Evolutionary conservation across 2,888 invertebrate genomes (phyloP), one percentile per base, ranked within the genome.

Genomic region (Trissonchulus sp.): DNA sequence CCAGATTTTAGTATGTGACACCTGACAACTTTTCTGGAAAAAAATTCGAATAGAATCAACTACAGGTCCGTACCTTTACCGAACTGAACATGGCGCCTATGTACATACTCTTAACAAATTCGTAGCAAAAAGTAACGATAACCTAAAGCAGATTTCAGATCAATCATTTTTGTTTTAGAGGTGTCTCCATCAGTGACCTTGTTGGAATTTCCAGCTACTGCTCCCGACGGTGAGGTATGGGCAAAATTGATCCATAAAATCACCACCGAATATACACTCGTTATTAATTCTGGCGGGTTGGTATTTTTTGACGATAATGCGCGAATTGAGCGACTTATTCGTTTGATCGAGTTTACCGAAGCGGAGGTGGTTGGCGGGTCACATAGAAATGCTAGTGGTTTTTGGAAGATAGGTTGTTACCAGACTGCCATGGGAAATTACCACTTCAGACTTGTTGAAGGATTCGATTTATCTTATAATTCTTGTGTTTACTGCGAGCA

Each of bases 401-500:
- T 28, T 37, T 73, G 74, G 74, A 23, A 15, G n/a, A 8, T 35
- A 15, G 74, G 34, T 34, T 73, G 74, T 63, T 68, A 71, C 34
- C 31, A 35, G 28, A 30, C 74, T 1, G 74, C 65, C 3, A 71
- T 73, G 65, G 2, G 34, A 35, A 73, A 73, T 63, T 62, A 73
- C 28, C 2, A 3, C 15, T 73, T 63, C 28, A 62, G 48, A 35
- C 8, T 73, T 3, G 74, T 73, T 3, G 74, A 73, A 71, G 74
- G 74, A 31, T 73, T 72, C 63, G 74, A 73, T 33, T 35, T 73
- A 28, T 30, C 63, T n/a, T 65, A 35, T 28, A 73, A 73, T 68
- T 73, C 74, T 8, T 73, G 74, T 34, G 31, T 73, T 35, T 73
- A 71, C 69, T 73, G 74, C 35, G 74, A 73, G 31, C 69, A 73